These are phyloP conservation scores for Matsumurasca onukii DNA, from an alignment of 1,140 invertebrate genomes.

Conservation along the genomic window DNA sequence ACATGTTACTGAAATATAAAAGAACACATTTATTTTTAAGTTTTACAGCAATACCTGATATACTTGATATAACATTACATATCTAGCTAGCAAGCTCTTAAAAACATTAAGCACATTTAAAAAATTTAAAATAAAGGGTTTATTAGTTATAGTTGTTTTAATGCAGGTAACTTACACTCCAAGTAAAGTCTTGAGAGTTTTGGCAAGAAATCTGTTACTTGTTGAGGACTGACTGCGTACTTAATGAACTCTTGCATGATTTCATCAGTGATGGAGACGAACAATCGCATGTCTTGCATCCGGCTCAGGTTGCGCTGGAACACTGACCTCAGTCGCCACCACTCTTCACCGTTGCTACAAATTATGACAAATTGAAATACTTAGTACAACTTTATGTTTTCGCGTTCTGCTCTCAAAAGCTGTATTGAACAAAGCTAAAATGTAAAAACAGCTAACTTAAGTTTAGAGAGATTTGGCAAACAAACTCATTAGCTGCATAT, in stretches of 20 bases:
- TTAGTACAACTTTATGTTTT: no score
- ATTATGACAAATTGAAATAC: slow-evolving; percentile 33
- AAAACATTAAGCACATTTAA: neutral
- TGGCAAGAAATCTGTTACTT: slow-evolving; percentile 60
- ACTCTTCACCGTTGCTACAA: slow-evolving; percentile 79
- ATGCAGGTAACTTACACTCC: slow-evolving; percentile 67
- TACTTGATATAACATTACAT: no score
- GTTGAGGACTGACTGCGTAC: slow-evolving; percentile 38
- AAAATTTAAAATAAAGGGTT: neutral
- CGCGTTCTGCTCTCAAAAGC: no score
- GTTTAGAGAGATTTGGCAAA: no score
- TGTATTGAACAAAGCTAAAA: no score
- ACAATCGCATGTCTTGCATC: slow-evolving; percentile 64
- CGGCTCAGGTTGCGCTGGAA: slow-evolving; percentile 79
- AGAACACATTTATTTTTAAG: slow-evolving; percentile 12
- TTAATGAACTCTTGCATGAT: slow-evolving; percentile 66
- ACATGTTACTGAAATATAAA: slow-evolving; percentile 64
- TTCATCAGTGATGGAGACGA: slow-evolving; percentile 61
- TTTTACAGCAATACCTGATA: neutral
- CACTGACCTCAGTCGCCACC: slow-evolving; percentile 73
- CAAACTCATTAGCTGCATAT: no score
- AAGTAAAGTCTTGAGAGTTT: slow-evolving; percentile 73
- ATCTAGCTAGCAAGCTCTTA: no score
- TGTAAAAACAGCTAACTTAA: no score
- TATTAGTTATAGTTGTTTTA: no score